These are phyloP conservation scores for Motacilla alba DNA, from an alignment of 2,113 vertebrate genomes.

Conservation along the genomic window DNA sequence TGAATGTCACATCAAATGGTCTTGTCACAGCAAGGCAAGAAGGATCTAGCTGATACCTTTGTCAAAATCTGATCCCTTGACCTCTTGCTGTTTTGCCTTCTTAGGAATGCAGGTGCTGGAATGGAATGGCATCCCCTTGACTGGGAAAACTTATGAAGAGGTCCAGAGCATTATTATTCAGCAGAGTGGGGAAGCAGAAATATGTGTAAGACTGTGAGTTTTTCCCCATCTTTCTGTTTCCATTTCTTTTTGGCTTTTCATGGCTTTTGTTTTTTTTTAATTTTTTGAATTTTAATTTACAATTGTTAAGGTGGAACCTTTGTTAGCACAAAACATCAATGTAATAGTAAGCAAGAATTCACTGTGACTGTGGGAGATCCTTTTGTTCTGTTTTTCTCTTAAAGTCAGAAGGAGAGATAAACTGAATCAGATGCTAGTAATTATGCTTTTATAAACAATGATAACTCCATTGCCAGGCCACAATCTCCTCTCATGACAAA, in stretches of 20 bases:
- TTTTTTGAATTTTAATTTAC: constrained; percentile 60
- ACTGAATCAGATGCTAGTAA: constrained; percentile 10
- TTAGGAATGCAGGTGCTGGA: constrained; percentile 98
- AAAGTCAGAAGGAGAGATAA: constrained; percentile 6
- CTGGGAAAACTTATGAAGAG: constrained; percentile 95
- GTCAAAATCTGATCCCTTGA: background rate
- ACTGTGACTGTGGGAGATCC: constrained; percentile 35
- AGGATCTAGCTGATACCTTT: background rate
- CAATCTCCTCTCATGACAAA: background rate
- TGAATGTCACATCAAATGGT: background rate
- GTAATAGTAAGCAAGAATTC: constrained; percentile 36
- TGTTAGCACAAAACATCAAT: constrained; percentile 28
- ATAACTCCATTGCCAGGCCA: background rate
- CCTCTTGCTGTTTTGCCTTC: constrained; percentile 39
- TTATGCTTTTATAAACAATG: constrained; percentile 1
- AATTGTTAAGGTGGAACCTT: constrained; percentile 78
- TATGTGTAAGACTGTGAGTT: constrained; percentile 99
- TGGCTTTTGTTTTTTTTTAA: constrained; percentile 38
- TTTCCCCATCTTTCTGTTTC: constrained; percentile 81
- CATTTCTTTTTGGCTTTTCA: constrained; percentile 78
- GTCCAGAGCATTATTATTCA: constrained; percentile 91
- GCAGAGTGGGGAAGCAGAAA: constrained; percentile 94
- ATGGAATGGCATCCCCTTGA: constrained; percentile 92
- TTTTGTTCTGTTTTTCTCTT: constrained; percentile 37
- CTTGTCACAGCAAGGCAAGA: background rate